Percentiles rank a stretch among this genome's conserved stretches.
phyloP scores from a whole-genome alignment of 2,113 vertebrate species.

The Rynchops niger region DNA sequence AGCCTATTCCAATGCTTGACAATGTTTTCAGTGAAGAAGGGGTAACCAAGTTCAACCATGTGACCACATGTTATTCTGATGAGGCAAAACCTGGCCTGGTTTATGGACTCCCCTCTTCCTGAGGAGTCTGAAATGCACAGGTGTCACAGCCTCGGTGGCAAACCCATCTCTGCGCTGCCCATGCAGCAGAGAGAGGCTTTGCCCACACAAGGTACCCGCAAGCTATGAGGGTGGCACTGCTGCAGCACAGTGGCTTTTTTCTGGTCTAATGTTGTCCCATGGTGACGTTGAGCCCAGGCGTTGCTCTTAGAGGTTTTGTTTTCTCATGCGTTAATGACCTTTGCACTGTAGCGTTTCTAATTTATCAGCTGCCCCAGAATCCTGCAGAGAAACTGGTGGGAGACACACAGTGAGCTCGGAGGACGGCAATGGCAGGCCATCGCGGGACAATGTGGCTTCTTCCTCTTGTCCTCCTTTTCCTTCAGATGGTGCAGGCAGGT shows the following conservation, averaged over 20 bases:
- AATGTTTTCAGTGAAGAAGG: background rate
- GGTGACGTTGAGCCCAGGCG: background rate
- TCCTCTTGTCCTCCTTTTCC: background rate
- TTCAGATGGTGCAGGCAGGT: conserved; percentile 48
- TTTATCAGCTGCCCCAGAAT: background rate
- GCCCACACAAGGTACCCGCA: fast-evolving
- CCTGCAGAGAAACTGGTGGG: background rate
- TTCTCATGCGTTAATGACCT: conserved; percentile 1
- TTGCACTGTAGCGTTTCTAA: conserved; percentile 21
- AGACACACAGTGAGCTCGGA: background rate
- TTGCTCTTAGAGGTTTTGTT: background rate
- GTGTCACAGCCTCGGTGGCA: background rate
- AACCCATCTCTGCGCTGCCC: background rate
- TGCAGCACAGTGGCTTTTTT: background rate
- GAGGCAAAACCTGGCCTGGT: background rate
- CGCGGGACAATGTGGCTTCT: background rate
- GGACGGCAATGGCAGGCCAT: background rate
- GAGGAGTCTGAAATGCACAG: background rate
- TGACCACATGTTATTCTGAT: background rate
- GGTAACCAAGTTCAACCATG: background rate
- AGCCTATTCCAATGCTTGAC: background rate
- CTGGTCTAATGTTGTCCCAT: background rate
- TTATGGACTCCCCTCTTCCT: background rate
- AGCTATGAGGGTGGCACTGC: background rate
- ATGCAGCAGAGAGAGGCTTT: background rate